Percentiles rank a stretch among this genome's conserved stretches.
phyloP scores from a whole-genome alignment of 2,113 vertebrate genomes.

The Tonatia bakeri region DNA sequence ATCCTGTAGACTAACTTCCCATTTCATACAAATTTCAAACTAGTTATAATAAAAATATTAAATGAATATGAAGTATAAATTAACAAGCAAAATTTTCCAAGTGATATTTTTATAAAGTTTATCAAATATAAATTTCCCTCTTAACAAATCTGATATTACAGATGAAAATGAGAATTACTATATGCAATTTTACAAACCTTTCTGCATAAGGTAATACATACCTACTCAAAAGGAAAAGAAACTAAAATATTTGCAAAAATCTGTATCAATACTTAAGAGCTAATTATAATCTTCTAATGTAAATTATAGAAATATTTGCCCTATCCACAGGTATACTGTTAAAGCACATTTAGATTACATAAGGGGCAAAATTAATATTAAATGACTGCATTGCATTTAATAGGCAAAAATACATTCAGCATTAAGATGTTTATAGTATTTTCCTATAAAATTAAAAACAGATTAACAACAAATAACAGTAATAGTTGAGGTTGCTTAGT shows the following conservation, averaged over 20 bases:
- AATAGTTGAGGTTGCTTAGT: not conserved
- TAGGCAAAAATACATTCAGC: not conserved
- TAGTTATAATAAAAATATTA: not conserved
- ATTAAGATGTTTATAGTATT: not conserved
- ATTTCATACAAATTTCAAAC: not conserved
- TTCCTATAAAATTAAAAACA: not conserved
- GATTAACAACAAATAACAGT: not conserved
- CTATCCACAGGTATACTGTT: not conserved
- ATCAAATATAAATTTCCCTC: not conserved
- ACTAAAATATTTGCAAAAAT: not conserved
- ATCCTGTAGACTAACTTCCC: not conserved
- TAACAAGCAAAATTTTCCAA: not conserved
- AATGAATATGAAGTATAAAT: not conserved
- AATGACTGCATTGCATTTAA: not conserved
- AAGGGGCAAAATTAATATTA: not conserved
- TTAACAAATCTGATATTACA: not conserved
- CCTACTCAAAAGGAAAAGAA: not conserved
- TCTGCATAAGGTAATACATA: not conserved
- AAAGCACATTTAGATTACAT: not conserved
- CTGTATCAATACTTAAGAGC: not conserved
- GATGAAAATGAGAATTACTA: not conserved
- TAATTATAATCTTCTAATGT: not conserved
- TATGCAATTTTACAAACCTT: not conserved
- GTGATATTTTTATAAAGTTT: not conserved
- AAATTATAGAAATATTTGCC: not conserved